Evolutionary conservation across 30 jellyfish, hydroid and myxozoan genomes (phyloP), one percentile per base, ranked within the genome.

Genomic region (Mastigias papua): DNA sequence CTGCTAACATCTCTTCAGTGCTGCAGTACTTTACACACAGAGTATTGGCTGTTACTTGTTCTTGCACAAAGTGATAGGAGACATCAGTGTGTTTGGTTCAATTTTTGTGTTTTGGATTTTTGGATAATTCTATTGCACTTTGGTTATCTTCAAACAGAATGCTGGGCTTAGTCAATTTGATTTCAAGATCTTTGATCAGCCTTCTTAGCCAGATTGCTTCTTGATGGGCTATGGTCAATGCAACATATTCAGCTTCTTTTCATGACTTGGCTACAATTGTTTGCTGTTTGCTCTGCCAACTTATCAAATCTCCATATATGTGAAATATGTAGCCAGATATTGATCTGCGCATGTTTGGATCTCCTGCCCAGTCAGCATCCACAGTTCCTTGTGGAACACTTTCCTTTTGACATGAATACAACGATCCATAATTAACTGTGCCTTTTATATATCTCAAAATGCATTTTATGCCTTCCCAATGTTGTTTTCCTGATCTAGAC

Each of bases 361-460:
- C 74, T 8, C 87, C 87, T 20, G 71, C 89, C 90, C 90, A 80
- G 35, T 80, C 71, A 33, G 91, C 84, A 82, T 66, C 91, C 49
- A 48, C n/a, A 29, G 10, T 54, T 5, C 69, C 89, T 0, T 1
- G 1, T 76, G 48, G 42, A 0, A n/a, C 57, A 20, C 4, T 34
- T n/a, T 50, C 49, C 1, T 48, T 57, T 22, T 49, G 60, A 26
- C 48, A 65, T 11, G 82, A 71, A 71, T 23, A 79, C 48, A 8
- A 0, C 61, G 58, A 58, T 25, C 81, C 81, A 34, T 54, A 82
- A 35, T 82, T 51, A 57, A 82, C 86, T 34, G 85, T 69, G 48
- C 92, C 78, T 82, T 67, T 48, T 26, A 82, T 42, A 69, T 82
- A 82, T 30, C 86, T 85, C 37, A 82, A 29, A 35, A 82, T 33